These are phyloP conservation scores for Arbacia lixula DNA, from an alignment of 53 echinoderm and acorn worm species.

Conservation along the genomic window DNA sequence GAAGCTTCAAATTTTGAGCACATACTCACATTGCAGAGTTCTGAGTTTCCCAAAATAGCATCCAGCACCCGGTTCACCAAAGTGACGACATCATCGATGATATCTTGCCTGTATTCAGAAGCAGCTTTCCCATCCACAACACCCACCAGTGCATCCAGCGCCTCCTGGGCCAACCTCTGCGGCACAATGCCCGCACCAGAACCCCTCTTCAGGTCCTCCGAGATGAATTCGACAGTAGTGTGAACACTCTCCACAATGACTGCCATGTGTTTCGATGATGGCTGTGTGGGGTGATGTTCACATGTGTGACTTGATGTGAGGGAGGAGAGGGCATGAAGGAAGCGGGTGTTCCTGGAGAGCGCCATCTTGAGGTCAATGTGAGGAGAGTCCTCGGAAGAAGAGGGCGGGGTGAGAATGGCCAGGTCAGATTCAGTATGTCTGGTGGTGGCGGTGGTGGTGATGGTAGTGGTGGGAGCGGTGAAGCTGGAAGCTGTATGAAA, in stretches of 20 bases:
- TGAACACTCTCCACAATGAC: constrained; percentile 20
- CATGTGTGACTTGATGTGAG: not conserved
- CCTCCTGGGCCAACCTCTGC: constrained; percentile 15
- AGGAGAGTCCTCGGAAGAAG: constrained; percentile 21
- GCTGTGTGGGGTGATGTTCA: not conserved
- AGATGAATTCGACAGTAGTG: constrained; percentile 2
- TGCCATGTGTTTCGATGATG: not conserved
- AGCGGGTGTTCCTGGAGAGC: constrained; percentile 32
- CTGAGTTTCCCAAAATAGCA: constrained; percentile 9
- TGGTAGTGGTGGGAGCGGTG: too few species aligned
- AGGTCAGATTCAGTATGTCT: too few species aligned
- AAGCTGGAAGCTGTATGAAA: too few species aligned
- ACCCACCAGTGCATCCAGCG: constrained; percentile 11
- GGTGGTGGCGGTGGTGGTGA: not conserved
- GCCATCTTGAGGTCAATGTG: constrained; percentile 42
- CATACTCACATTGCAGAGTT: constrained; percentile 32
- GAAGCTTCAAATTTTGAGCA: too few species aligned
- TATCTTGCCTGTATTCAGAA: constrained; percentile 5
- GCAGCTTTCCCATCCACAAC: not conserved
- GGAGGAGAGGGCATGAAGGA: constrained; percentile 19
- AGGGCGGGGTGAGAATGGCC: constrained; percentile 23
- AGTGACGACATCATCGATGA: not conserved
- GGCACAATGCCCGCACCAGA: too few species aligned
- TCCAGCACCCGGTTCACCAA: constrained; percentile 11
- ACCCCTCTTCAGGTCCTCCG: not conserved